Conservation (phyloP, 2,797 vertebrate species). For the Pteronotus mesoamericanus region DNA sequence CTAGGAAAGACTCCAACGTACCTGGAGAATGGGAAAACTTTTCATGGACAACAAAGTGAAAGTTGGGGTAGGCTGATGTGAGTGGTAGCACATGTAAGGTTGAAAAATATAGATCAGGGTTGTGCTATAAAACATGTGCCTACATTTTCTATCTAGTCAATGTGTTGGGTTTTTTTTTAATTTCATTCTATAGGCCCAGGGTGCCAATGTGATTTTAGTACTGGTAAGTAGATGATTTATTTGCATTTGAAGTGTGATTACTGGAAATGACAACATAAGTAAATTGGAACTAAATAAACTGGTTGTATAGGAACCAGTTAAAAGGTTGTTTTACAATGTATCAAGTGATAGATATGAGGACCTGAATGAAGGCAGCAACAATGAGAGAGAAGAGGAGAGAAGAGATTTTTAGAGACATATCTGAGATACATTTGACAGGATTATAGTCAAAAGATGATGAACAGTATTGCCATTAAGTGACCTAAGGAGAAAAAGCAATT, state of each 20-base stretch:
- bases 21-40: not conserved
- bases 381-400: not conserved
- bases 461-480: not conserved
- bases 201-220: not conserved
- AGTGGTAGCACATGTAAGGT: not conserved
- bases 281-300: not conserved
- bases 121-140: not conserved
- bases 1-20: not conserved
- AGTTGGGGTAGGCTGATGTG: not conserved
- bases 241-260: not conserved
- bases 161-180: not conserved
- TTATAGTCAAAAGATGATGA: not conserved
- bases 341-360: not conserved
- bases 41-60: not conserved
- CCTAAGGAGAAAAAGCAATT: not conserved
- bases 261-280: not conserved
- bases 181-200: not conserved
- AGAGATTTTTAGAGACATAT: not conserved
- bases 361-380: not conserved
- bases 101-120: not conserved
- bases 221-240: not conserved
- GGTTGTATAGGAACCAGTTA: not conserved
- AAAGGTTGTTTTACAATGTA: not conserved
- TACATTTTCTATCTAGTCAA: not conserved
- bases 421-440: not conserved